Evolutionary conservation across 2,797 vertebrate species (phyloP), one percentile per base, ranked within the genome.

Genomic region (Hapalemur alaotrensis): DNA sequence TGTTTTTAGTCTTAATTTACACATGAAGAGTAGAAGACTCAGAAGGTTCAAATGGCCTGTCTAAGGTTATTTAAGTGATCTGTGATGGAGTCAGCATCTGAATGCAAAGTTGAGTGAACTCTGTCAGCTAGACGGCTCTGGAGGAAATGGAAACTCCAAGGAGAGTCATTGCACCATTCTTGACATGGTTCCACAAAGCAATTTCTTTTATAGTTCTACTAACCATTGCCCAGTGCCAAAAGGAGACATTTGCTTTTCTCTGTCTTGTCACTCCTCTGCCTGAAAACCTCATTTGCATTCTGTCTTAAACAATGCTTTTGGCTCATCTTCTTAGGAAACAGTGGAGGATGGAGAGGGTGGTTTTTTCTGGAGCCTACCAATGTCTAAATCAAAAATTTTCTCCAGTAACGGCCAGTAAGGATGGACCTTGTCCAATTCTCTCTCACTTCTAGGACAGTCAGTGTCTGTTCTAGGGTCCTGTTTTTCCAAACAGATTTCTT

Each of bases 211-310:
- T 28, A 17, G 6, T 72, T 59, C 83, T 94, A 59, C 57, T 63
- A n/a, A 20, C 89, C 83, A 13, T 12, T 22, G 23, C 70, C 73
- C 59, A 13, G 63, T 80, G 46, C 92, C 93, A 83, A 89, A 80
- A 46, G 79, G 30, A 91, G 76, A 65, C 20, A 46, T 57, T 65
- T 73, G 82, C 72, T 93, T 43, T 78, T 46, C 65, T 85, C 18
- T 65, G 85, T 59, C 54, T n/a, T 41, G n/a, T 88, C 80, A 25
- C 57, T 87, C 80, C 76, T 93, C 92, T 86, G 73, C 65, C 78
- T 72, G 69, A 43, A 81, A 95, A 32, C 78, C 65, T 96, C 75
- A 93, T 93, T 96, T 94, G 75, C 70, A 38, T 65, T 48, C 32
- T 41, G 23, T 54, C 95, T 80, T 46, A 54, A 76, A 82, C 52